phyloP scores from a whole-genome alignment of 2,113 vertebrate species.

The Hirundichthys speculiger region DNA sequence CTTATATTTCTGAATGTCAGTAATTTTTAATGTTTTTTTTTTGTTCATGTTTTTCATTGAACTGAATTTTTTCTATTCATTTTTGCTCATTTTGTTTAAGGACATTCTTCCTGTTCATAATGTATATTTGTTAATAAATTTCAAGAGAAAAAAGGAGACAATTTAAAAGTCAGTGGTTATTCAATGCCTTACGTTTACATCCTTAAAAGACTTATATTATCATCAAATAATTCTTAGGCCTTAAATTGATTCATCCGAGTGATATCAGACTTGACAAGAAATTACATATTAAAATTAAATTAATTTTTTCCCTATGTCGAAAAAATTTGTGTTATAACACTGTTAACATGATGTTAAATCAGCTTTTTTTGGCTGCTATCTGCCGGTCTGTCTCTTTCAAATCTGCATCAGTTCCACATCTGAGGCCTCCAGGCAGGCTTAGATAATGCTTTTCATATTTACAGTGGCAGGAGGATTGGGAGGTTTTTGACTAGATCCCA shows the following conservation, averaged over 20 bases:
- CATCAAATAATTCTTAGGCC: too few species aligned
- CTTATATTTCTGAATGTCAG: too few species aligned
- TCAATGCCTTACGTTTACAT: too few species aligned
- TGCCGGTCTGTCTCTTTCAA: constrained; percentile 63
- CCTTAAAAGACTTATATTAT: too few species aligned
- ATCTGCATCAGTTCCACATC: constrained; percentile 71
- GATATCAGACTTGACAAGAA: not conserved
- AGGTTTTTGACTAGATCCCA: constrained; percentile 69
- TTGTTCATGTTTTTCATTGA: too few species aligned
- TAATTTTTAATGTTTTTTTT: too few species aligned
- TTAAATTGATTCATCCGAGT: not conserved
- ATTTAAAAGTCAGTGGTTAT: too few species aligned
- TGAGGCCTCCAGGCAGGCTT: constrained; percentile 52
- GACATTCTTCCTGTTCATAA: too few species aligned
- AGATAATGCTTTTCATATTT: constrained; percentile 72
- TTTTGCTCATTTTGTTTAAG: too few species aligned
- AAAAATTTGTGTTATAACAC: constrained; percentile 44
- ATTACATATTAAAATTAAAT: constrained; percentile 22
- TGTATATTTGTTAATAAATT: too few species aligned
- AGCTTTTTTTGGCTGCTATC: constrained; percentile 56
- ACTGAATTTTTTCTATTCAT: too few species aligned
- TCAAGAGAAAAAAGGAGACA: too few species aligned
- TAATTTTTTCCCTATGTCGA: constrained; percentile 26
- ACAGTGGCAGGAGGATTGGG: constrained; percentile 68
- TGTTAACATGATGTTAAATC: constrained; percentile 56